Percentiles rank a stretch among this genome's conserved stretches.
phyloP scores from a whole-genome alignment of 1,140 invertebrate species.

The Nixonia krombeini region DNA sequence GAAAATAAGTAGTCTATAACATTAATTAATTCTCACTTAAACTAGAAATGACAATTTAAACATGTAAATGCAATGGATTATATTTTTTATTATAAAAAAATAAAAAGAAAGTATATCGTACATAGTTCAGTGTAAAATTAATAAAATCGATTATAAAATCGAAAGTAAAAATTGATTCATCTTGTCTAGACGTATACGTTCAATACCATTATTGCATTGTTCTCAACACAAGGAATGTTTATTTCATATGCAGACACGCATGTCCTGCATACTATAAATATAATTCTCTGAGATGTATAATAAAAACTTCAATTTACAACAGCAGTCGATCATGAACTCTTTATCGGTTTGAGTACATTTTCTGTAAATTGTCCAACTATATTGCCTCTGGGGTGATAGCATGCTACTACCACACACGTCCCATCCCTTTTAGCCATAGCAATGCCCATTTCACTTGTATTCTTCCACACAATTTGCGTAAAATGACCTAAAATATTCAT shows the following conservation, averaged over 20 bases:
- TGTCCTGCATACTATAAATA: slow-evolving; percentile 2
- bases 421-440: slow-evolving; percentile 79
- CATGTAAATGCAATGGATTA: no score
- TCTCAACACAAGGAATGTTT: slow-evolving; percentile 55
- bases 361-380: slow-evolving; percentile 79
- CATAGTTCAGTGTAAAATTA: no score
- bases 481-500: slow-evolving; percentile 77
- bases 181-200: not conserved
- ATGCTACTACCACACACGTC: slow-evolving; percentile 79
- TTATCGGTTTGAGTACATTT: slow-evolving; percentile 77
- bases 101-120: no score
- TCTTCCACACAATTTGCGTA: slow-evolving; percentile 84
- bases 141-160: no score
- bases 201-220: not conserved
- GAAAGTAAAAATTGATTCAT: not conserved
- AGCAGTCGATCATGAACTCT: slow-evolving; percentile 24
- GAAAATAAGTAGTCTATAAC: no score
- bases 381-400: slow-evolving; percentile 89
- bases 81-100: no score
- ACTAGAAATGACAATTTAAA: no score
- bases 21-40: no score
- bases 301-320: not conserved
- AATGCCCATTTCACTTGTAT: slow-evolving; percentile 80
- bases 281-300: not conserved
- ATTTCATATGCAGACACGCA: slow-evolving; percentile 48